Base-by-base conservation (phyloP, 2,797 vertebrate species). In the Myotis planiceps region DNA sequence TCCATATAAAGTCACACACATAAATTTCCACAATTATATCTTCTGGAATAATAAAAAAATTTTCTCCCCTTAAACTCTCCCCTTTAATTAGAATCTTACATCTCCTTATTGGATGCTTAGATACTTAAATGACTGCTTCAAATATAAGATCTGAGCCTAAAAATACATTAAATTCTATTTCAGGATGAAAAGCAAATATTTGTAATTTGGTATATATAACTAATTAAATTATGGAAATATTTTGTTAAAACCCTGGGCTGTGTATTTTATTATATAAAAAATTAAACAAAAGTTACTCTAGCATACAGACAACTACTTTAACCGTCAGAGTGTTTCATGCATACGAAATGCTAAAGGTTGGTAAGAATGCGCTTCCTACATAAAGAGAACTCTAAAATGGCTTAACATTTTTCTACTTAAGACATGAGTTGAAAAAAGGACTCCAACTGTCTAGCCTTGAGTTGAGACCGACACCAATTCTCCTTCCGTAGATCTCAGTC, bases 191-290 rank as follows among this genome's bases (percentile, higher is more conserved):
- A 25, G 2, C 1, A 58, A 45, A 82, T 34, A 79, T 72, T 74
- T 9, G 6, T 71, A 81, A 71, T 79, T 95, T 92, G 15, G 6
- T 6, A 79, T 88, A 86, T 72, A 58, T 34, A 92, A 76, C 25
- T 60, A 92, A 85, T 92, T 58, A 92, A 86, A 18, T 94, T 1
- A 49, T 65, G 45, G 25, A 89, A 76, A 21, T 90, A 21, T 13
- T 82, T 85, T 76, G 0, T 71, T 37, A 14, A 42, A 55, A 39
- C 37, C 9, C 91, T 80, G 58, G 10, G 6, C 32, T 87, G 72
- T 72, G 23, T 85, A 84, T 63, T 93, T 90, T 76, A 90, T 65
- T 83, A 45, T 39, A 34, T 74, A 27, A 90, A 97, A 45, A 84
- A 19, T 47, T 21, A 89, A 65, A 49, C 47, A 42, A 63, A 81